Percentiles rank a stretch among this genome's conserved stretches.
Conservation (phyloP, 2,113 vertebrate genomes). For the Cebus imitator region DNA sequence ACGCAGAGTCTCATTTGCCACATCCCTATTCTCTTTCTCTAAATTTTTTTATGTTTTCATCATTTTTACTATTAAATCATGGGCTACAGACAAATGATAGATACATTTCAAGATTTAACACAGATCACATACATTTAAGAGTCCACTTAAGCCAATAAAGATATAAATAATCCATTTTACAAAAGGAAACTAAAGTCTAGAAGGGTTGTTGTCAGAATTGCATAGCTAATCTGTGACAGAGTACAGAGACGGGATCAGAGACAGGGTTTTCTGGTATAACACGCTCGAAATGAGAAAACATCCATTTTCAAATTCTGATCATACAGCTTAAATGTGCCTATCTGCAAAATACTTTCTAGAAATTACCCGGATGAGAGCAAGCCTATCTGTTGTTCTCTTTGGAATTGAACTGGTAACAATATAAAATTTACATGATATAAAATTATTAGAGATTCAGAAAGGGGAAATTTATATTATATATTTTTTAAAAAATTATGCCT, state of each 20-base stretch:
- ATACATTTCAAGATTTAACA: background rate
- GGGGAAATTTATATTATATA: background rate
- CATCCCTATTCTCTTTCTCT: background rate
- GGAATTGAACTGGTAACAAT: background rate
- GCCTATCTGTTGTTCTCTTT: background rate
- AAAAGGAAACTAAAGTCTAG: background rate
- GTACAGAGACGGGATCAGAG: background rate
- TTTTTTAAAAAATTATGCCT: background rate
- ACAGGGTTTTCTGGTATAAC: background rate
- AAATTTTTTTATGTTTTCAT: background rate
- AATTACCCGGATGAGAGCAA: background rate
- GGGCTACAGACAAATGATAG: background rate
- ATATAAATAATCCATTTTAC: background rate
- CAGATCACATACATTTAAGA: background rate
- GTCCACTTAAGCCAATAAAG: background rate
- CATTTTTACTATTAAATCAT: background rate
- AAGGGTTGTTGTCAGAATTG: background rate
- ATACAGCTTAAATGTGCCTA: background rate
- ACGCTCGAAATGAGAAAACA: background rate
- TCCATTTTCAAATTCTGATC: background rate
- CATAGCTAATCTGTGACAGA: background rate
- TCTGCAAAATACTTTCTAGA: background rate
- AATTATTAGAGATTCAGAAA: background rate
- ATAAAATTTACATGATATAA: background rate
- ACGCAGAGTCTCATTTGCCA: background rate